phyloP scores from a whole-genome alignment of 2,888 invertebrate genomes.

The Melanchra persicariae region DNA sequence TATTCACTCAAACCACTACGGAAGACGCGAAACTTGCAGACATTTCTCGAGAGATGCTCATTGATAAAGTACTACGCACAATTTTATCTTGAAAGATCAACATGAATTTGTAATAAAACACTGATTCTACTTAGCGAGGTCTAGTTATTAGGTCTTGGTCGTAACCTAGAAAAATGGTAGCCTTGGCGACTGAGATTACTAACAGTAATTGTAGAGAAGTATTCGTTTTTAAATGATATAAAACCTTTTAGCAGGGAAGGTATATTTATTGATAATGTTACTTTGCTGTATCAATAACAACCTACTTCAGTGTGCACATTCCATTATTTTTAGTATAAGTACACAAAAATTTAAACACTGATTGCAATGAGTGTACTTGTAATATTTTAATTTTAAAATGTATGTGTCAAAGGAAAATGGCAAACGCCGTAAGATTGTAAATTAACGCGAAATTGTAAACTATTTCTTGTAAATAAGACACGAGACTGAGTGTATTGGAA shows the following conservation, averaged over 20 bases:
- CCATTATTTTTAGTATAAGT: too few species aligned
- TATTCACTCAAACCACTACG: too few species aligned
- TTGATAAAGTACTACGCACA: not conserved
- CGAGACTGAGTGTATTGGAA: too few species aligned
- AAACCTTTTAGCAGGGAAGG: too few species aligned
- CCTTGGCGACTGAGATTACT: constrained; percentile 42
- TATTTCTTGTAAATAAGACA: too few species aligned
- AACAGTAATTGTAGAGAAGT: constrained; percentile 35
- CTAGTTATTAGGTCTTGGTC: constrained; percentile 49
- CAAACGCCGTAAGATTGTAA: too few species aligned
- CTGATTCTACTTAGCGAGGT: constrained; percentile 29
- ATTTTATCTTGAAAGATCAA: constrained; percentile 37
- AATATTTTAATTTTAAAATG: too few species aligned
- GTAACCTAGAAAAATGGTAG: constrained; percentile 42
- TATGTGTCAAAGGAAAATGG: too few species aligned
- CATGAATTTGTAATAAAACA: constrained; percentile 54
- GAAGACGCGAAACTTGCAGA: not conserved
- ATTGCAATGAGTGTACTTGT: too few species aligned
- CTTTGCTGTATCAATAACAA: not conserved
- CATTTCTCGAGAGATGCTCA: not conserved
- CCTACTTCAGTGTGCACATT: too few species aligned
- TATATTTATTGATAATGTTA: not conserved
- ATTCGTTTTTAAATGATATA: not conserved
- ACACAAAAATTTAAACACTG: too few species aligned
- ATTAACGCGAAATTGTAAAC: too few species aligned